These are phyloP conservation scores for Ambastaia sidthimunki DNA, from an alignment of 2,797 vertebrate genomes.

Conservation along the genomic window DNA sequence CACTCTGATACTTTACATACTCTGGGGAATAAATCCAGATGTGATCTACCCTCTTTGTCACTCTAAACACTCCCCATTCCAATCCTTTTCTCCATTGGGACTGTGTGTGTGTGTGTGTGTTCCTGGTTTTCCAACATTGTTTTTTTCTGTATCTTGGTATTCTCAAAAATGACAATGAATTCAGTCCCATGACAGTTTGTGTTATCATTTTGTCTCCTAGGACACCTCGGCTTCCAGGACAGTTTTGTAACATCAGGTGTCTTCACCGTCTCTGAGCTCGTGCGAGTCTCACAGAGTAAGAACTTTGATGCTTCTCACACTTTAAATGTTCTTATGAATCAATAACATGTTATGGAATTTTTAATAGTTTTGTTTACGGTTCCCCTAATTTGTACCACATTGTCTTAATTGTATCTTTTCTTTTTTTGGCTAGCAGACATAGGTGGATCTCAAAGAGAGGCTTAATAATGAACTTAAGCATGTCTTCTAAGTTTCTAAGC, in stretches of 20 bases:
- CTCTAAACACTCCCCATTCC: conserved; percentile 51
- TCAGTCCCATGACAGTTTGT: conserved; percentile 28
- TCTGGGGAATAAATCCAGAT: conserved; percentile 57
- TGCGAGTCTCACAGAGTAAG: conserved; percentile 99
- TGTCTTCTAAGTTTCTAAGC: too few relatives aligned
- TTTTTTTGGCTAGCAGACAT: too few relatives aligned
- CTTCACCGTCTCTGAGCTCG: conserved; percentile 96
- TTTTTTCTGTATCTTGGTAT: conserved; percentile 20
- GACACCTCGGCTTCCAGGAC: conserved; percentile 98
- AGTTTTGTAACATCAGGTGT: conserved; percentile 98
- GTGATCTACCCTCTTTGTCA: conserved; percentile 53
- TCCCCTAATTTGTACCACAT: too few relatives aligned
- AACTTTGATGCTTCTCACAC: conserved; percentile 46
- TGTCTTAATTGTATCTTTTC: too few relatives aligned
- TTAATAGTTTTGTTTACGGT: not conserved
- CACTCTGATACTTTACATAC: conserved; percentile 38
- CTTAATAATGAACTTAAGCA: too few relatives aligned
- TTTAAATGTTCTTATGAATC: too few relatives aligned
- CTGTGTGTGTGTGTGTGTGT: conserved; percentile 18
- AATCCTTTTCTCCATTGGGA: conserved; percentile 29
- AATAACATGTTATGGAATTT: too few relatives aligned
- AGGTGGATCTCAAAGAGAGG: too few relatives aligned
- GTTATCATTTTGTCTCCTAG: conserved; percentile 76
- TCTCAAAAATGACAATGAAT: not conserved
- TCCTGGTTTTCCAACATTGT: conserved; percentile 4